These are phyloP conservation scores for Epizoanthus illoricatus DNA, from an alignment of 92 coral and sea anemone genomes.

Conservation along the genomic window DNA sequence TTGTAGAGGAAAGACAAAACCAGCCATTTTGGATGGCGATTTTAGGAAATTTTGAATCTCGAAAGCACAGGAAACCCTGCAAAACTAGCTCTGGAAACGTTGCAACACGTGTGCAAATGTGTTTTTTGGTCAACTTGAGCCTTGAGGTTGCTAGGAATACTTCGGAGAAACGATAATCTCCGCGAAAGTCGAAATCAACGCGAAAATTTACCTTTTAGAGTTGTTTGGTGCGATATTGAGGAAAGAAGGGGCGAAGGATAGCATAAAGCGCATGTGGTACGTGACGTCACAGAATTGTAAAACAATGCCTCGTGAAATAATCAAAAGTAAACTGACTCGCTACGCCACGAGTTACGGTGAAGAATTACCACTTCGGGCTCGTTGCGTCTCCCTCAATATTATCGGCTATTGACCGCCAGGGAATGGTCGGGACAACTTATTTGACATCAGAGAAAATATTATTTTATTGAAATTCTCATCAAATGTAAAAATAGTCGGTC, in stretches of 20 bases:
- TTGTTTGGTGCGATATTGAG: slow-evolving; percentile 99
- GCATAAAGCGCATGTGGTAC: slow-evolving; percentile 99
- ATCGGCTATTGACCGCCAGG: slow-evolving; percentile 46
- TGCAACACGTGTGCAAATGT: slow-evolving; percentile 93
- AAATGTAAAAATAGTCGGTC: slow-evolving; percentile 21
- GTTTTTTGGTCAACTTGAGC: slow-evolving; percentile 57
- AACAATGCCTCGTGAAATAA: slow-evolving; percentile 99
- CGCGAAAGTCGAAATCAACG: slow-evolving; percentile 83
- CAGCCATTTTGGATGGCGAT: slow-evolving; percentile 99
- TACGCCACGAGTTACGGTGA: slow-evolving; percentile 87
- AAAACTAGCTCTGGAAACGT: slow-evolving; percentile 93
- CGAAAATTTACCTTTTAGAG: slow-evolving; percentile 96
- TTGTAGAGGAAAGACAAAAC: slow-evolving; percentile 89
- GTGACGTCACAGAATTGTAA: slow-evolving; percentile 99
- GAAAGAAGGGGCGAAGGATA: slow-evolving; percentile 99
- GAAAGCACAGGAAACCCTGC: slow-evolving; percentile 97
- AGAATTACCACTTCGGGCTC: slow-evolving; percentile 74
- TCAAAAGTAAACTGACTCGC: slow-evolving; percentile 99
- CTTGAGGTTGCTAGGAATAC: slow-evolving; percentile 61
- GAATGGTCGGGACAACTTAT: slow-evolving; percentile 26
- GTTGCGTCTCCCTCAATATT: slow-evolving; percentile 46
- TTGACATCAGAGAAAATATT: slow-evolving; percentile 10
- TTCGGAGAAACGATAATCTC: slow-evolving; percentile 69
- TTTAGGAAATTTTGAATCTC: slow-evolving; percentile 95
- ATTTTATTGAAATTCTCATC: slow-evolving; percentile 17